Conservation (phyloP, 2,113 vertebrate genomes). For the Motacilla tschutschensis region DNA sequence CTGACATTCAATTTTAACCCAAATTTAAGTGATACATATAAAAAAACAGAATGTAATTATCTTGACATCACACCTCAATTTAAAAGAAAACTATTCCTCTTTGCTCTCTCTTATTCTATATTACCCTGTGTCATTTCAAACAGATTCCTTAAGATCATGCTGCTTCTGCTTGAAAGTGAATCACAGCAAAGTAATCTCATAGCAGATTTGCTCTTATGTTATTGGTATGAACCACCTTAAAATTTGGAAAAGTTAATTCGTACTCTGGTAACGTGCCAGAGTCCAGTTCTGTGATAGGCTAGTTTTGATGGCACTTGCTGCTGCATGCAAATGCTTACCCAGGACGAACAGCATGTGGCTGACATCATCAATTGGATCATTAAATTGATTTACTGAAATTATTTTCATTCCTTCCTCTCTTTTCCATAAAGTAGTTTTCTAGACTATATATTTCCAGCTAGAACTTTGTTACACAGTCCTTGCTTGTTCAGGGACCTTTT, state of each 20-base stretch:
- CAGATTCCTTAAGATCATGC: background rate
- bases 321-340: background rate
- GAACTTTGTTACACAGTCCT: background rate
- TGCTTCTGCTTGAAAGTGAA: background rate
- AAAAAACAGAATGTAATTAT: background rate
- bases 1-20: background rate
- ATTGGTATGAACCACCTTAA: background rate
- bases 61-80: background rate
- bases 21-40: background rate
- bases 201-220: background rate
- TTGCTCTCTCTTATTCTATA: background rate
- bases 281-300: background rate
- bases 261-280: background rate
- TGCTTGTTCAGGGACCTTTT: background rate
- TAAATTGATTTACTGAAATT: background rate
- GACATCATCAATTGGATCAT: background rate
- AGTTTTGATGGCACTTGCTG: background rate
- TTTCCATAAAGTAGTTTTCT: background rate
- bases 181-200: background rate
- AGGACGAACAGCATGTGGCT: background rate
- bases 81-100: background rate
- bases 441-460: background rate
- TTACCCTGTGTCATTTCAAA: background rate
- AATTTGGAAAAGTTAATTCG: background rate
- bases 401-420: background rate